Evolutionary conservation across 2,888 invertebrate species (phyloP), one percentile per base, ranked within the genome.

Genomic region (Odontomyia ornata): DNA sequence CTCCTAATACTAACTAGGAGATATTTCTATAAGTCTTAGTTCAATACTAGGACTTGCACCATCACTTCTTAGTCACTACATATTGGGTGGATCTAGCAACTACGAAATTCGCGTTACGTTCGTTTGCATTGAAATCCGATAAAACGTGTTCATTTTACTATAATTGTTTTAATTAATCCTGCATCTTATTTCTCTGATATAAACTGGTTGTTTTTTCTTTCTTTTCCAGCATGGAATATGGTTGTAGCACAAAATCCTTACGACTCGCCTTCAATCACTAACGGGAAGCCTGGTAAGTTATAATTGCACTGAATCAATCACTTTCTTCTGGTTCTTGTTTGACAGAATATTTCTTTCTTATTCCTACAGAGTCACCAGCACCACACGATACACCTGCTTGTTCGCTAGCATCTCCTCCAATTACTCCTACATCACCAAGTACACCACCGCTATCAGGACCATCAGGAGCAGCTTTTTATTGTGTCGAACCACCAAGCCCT

Each of bases 401-500:
- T 30, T 25, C 56, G 56, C 21, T n/a, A 3, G n/a, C 71, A 1
- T 71, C 56, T 4, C 27, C 56, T 2, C 15, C 27, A 4, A n/a
- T 21, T 15, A 79, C 82, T 43, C 73, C 81, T 27, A 80, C 81
- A 72, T 73, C 81, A 27, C 81, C 81, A 73, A 79, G 83, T 21
- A 81, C 82, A 56, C 84, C 86, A 21, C 88, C 86, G 80, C 86
- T 89, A 72, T 88, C 86, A 80, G 85, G 89, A 73, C 87, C 87
- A 13, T 76, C 88, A 30, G 87, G 88, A 76, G 73, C 80, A 67
- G 81, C 83, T 77, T 79, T 92, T 47, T 93, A 91, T 86, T 94
- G 93, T 86, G 91, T 93, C 81, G 93, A 93, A 82, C 91, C 91
- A 77, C 92, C 93, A 11, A 92, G 91, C 83, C 89, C 91, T 47